Conservation (phyloP, 1,140 invertebrate species). For the Chironomus striatipennis region DNA sequence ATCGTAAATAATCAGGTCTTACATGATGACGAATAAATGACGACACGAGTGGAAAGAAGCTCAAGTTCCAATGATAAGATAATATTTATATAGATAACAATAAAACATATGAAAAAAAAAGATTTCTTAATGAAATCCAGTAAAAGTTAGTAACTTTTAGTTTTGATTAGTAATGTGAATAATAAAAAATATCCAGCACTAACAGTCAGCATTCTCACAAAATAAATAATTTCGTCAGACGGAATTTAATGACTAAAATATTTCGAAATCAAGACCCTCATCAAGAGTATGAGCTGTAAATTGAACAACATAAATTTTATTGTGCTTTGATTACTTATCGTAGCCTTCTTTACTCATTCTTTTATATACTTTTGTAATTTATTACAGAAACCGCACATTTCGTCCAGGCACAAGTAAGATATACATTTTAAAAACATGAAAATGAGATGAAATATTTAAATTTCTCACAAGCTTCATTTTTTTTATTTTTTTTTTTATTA, state of each 20-base stretch:
- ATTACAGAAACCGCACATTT: conserved; percentile 37
- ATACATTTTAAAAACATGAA: background rate
- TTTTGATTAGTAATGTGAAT: too few species aligned
- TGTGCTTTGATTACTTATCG: background rate
- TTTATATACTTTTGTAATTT: conserved; percentile 19
- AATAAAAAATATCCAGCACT: too few species aligned
- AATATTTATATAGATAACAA: too few species aligned
- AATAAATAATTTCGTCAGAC: background rate
- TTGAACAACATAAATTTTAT: background rate
- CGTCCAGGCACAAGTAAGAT: conserved; percentile 33
- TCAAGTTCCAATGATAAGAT: too few species aligned
- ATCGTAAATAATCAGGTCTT: too few species aligned
- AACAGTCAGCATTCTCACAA: too few species aligned
- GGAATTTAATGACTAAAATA: conserved; percentile 1
- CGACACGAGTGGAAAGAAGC: too few species aligned
- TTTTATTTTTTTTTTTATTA: background rate
- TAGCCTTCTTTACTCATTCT: background rate
- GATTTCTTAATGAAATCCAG: too few species aligned
- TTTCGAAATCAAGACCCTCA: background rate
- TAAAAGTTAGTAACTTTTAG: too few species aligned
- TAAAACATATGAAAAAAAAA: too few species aligned
- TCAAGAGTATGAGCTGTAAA: background rate
- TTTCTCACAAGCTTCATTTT: background rate
- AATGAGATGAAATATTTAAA: background rate
- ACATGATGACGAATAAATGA: too few species aligned